Conservation (phyloP, 1,140 invertebrate species). For the Drosophila watanabei region DNA sequence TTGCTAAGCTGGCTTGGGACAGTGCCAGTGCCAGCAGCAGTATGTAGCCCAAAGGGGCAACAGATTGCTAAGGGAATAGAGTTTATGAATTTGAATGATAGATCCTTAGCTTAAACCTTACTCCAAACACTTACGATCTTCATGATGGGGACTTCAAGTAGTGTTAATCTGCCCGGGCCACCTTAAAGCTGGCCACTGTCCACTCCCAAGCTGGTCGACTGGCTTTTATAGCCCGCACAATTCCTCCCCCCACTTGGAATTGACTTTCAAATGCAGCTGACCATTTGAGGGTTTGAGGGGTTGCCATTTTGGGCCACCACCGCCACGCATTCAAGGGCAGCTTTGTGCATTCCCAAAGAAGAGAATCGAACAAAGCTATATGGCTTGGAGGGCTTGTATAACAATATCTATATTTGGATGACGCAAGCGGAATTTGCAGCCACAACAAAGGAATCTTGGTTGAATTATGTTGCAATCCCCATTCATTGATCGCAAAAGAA, state of each 20-base stretch:
- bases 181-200: conserved; percentile 50
- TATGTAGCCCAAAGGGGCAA: conserved; percentile 41
- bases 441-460: conserved; percentile 27
- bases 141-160: conserved; percentile 33
- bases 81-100: background rate
- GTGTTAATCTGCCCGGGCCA: conserved; percentile 8
- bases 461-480: conserved; percentile 38
- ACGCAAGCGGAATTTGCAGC: conserved; percentile 56
- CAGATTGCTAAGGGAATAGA: background rate
- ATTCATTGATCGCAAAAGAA: conserved; percentile 23
- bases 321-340: conserved; percentile 55
- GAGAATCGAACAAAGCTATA: conserved; percentile 9
- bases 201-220: background rate
- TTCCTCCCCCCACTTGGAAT: conserved; percentile 16
- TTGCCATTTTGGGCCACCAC: conserved; percentile 51
- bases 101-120: background rate
- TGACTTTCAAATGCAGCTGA: conserved; percentile 67
- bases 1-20: conserved; percentile 48
- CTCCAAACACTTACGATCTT: conserved; percentile 51
- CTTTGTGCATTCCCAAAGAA: conserved; percentile 58
- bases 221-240: conserved; percentile 40
- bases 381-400: conserved; percentile 2
- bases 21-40: conserved; percentile 38
- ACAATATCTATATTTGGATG: conserved; percentile 18
- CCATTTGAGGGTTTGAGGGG: conserved; percentile 21